A percentile compares a stretch with the other conserved stretches of the same genome.
These are phyloP conservation scores for Drosophila affinis DNA, from an alignment of 2,888 invertebrate genomes.

Conservation along the genomic window DNA sequence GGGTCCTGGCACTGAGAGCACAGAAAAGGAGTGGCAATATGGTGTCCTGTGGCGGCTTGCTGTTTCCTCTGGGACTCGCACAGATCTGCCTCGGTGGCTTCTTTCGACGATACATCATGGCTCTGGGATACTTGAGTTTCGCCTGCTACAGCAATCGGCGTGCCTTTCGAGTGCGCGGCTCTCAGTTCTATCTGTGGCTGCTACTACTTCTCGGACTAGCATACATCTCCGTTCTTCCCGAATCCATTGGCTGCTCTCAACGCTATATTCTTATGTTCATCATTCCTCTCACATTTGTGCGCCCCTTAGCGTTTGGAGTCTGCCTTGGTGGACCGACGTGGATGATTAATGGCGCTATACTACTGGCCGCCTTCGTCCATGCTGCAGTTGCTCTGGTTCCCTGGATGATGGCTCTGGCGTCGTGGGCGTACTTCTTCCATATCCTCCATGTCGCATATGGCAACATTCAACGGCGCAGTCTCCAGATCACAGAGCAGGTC, in stretches of 20 bases:
- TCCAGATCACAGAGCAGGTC: conserved; percentile 84
- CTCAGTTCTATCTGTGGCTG: conserved; percentile 83
- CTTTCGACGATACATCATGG: conserved; percentile 63
- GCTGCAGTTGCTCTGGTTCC: conserved; percentile 67
- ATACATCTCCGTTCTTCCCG: conserved; percentile 91
- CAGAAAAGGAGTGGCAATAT: not conserved
- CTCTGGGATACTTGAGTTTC: conserved; percentile 69
- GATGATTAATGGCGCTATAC: conserved; percentile 47
- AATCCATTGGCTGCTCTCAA: conserved; percentile 64
- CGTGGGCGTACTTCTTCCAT: conserved; percentile 85
- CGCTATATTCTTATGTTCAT: conserved; percentile 58
- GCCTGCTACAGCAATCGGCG: conserved; percentile 53
- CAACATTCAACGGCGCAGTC: conserved; percentile 32
- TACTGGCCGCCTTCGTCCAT: conserved; percentile 59
- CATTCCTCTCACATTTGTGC: conserved; percentile 48
- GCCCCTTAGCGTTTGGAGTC: conserved; percentile 53
- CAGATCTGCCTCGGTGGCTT: conserved; percentile 60
- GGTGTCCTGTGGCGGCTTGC: conserved; percentile 52
- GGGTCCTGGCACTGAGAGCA: conserved; percentile 51
- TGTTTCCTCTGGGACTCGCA: conserved; percentile 73
- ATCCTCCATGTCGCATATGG: conserved; percentile 36
- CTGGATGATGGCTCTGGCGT: conserved; percentile 85
- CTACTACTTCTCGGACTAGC: conserved; percentile 85
- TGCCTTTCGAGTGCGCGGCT: conserved; percentile 50
- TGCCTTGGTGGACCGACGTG: conserved; percentile 36